Conservation (phyloP, 53 echinoderm and acorn worm species). For the Echinometra lucunter region DNA sequence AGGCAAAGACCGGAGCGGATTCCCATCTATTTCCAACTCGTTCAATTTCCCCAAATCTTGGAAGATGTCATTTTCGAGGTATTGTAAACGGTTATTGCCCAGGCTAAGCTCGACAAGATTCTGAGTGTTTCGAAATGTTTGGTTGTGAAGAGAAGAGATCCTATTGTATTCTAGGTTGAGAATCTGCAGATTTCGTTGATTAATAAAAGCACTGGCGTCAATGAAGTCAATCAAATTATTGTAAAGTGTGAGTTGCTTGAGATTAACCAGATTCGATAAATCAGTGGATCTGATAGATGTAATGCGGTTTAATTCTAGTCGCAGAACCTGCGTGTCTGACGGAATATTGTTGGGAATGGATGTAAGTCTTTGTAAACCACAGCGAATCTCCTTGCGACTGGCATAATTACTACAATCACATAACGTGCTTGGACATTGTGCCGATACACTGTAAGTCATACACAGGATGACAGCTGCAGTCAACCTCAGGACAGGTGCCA, state of each 20-base stretch:
- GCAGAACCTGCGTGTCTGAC: slow-evolving; percentile 30
- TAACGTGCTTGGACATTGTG: slow-evolving; percentile 10
- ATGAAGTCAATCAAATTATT: slow-evolving; percentile 45
- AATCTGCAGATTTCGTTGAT: not conserved
- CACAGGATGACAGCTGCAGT: not conserved
- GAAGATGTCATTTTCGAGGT: slow-evolving; percentile 2
- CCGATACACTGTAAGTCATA: not conserved
- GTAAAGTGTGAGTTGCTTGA: slow-evolving; percentile 26
- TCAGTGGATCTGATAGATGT: not conserved
- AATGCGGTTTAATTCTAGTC: slow-evolving; percentile 38
- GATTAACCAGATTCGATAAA: not conserved
- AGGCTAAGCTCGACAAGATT: slow-evolving; percentile 7
- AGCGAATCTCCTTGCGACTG: slow-evolving; percentile 28
- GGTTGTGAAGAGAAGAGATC: not conserved
- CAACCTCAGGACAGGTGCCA: not conserved
- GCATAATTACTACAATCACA: slow-evolving; percentile 32
- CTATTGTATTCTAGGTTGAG: slow-evolving; percentile 41
- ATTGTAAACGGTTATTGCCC: slow-evolving; percentile 23
- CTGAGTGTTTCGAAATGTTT: slow-evolving; percentile 10
- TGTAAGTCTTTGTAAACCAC: not conserved
- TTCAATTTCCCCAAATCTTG: slow-evolving; percentile 1
- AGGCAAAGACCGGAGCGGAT: slow-evolving; percentile 36
- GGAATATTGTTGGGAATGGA: slow-evolving; percentile 40
- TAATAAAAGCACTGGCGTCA: slow-evolving; percentile 4
- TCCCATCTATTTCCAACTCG: not conserved